Evolutionary conservation across 2,797 vertebrate genomes (phyloP).

Genomic region (Karalla daura): DNA sequence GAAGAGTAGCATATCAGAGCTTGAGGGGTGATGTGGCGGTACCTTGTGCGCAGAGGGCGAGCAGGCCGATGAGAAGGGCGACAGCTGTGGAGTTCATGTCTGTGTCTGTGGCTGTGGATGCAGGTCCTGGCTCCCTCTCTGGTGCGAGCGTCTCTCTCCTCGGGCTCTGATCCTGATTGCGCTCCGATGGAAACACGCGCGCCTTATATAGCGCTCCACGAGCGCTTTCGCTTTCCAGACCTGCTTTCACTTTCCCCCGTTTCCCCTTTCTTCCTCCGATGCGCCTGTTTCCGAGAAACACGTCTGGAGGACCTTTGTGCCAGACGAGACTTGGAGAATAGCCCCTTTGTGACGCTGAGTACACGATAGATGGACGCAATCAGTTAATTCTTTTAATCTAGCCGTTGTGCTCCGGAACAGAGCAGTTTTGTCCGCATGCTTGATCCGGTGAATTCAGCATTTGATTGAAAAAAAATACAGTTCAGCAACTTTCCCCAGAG

Average conservation of each 20-base stretch:
- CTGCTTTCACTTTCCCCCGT: neutral
- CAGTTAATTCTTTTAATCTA: too few relatives aligned
- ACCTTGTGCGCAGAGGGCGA: conserved; percentile 38
- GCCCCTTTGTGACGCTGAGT: neutral
- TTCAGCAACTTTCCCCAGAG: too few relatives aligned
- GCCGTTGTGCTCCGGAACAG: too few relatives aligned
- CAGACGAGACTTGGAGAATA: neutral
- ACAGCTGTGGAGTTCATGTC: conserved; percentile 6
- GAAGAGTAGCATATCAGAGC: too few relatives aligned
- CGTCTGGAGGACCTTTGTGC: too few relatives aligned
- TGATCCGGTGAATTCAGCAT: too few relatives aligned
- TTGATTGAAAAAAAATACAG: too few relatives aligned
- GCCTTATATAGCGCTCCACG: conserved; percentile 8
- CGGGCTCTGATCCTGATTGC: neutral
- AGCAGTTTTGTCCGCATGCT: too few relatives aligned
- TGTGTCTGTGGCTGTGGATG: conserved; percentile 8
- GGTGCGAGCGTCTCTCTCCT: neutral
- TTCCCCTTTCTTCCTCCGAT: conserved; percentile 6
- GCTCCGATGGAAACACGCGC: accelerated
- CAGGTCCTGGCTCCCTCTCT: neutral
- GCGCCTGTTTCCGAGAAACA: conserved; percentile 18
- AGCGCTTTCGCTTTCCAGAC: neutral
- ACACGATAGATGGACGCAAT: too few relatives aligned
- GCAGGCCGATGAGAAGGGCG: conserved; percentile 14
- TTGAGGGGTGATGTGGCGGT: too few relatives aligned